phyloP scores from a whole-genome alignment of 2,797 vertebrate species.

The Luscinia megarhynchos region DNA sequence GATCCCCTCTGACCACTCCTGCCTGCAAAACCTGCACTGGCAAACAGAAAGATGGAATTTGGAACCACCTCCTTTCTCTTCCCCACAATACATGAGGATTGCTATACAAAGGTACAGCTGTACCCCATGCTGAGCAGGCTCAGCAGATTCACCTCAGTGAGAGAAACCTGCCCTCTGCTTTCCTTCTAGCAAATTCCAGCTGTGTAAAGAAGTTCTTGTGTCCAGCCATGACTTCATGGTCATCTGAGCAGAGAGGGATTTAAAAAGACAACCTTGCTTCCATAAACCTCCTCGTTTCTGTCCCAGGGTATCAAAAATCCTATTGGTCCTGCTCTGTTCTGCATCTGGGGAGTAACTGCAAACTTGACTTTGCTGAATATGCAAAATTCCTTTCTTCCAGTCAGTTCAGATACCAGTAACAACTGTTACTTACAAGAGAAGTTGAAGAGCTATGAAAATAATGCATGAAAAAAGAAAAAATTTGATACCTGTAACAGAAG shows the following conservation, averaged over 20 bases:
- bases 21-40: neutral
- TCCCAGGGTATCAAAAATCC: neutral
- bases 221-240: neutral
- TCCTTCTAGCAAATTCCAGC: neutral
- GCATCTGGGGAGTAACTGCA: neutral
- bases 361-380: neutral
- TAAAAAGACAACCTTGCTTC: neutral
- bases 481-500: neutral
- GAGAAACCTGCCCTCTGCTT: neutral
- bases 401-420: neutral
- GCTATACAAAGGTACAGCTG: neutral
- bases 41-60: neutral
- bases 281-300: neutral
- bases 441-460: neutral
- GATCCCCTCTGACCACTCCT: neutral
- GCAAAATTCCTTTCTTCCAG: neutral
- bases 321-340: neutral
- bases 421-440: neutral
- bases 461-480: neutral
- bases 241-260: neutral
- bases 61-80: neutral
- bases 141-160: neutral
- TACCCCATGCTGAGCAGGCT: neutral
- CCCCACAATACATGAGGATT: neutral
- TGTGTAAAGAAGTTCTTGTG: neutral